phyloP scores from a whole-genome alignment of 1,140 invertebrate species.

The Drosophila mauritiana region DNA sequence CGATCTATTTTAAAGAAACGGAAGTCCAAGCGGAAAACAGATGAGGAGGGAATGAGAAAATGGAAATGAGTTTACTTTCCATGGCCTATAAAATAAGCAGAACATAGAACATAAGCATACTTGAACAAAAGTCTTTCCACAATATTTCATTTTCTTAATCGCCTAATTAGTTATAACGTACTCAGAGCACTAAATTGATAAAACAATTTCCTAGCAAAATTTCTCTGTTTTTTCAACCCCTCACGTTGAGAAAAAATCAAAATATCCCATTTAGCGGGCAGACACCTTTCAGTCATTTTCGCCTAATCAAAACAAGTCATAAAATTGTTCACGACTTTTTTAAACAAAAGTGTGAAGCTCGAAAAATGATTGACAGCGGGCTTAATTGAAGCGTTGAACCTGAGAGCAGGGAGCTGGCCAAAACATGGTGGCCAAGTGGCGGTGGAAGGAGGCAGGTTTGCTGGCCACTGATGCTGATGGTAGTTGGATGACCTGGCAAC shows the following conservation, averaged over 20 bases:
- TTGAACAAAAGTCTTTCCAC: no score
- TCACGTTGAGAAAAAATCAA: conserved; percentile 35
- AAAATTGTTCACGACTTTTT: conserved; percentile 45
- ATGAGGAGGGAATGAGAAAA: neutral
- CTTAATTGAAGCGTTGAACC: conserved; percentile 77
- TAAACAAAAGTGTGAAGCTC: conserved; percentile 26
- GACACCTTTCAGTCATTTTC: conserved; percentile 28
- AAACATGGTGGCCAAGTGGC: conserved; percentile 16
- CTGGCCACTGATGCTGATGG: conserved; percentile 1
- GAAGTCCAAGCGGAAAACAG: conserved; percentile 4
- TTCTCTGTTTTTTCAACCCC: neutral
- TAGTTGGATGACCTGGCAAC: conserved; percentile 38
- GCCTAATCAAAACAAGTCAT: conserved; percentile 62
- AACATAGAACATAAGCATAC: neutral
- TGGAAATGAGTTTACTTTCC: neutral
- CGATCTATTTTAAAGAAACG: conserved; percentile 3
- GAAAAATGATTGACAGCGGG: conserved; percentile 69
- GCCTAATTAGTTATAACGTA: no score
- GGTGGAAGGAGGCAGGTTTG: neutral
- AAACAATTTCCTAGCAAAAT: no score
- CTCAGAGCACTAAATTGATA: no score
- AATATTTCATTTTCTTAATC: no score
- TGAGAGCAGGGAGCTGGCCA: conserved; percentile 27
- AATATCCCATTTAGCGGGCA: conserved; percentile 42
- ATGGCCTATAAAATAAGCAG: neutral